Percentiles rank a stretch among this genome's conserved stretches.
phyloP scores from a whole-genome alignment of 2,888 invertebrate species.

The Callyntrura guangdongensis region DNA sequence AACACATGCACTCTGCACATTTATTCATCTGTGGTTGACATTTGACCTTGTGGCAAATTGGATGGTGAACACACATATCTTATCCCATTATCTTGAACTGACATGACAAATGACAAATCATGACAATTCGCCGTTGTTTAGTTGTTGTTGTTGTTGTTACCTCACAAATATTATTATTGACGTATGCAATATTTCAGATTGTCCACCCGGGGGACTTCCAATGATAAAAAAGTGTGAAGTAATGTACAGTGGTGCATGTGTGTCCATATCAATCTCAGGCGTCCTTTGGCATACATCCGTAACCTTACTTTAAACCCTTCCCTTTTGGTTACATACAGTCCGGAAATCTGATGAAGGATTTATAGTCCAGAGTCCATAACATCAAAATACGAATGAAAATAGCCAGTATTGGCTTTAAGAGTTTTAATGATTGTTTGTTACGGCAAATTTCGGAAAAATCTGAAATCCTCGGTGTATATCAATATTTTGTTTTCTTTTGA shows the following conservation, averaged over 20 bases:
- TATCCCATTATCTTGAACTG: no score
- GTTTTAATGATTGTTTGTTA: background rate
- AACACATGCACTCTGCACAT: background rate
- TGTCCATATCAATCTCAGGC: constrained; percentile 77
- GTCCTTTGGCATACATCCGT: constrained; percentile 46
- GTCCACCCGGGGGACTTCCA: constrained; percentile 57
- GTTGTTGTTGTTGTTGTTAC: no score
- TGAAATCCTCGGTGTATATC: background rate
- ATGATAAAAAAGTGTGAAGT: constrained; percentile 78
- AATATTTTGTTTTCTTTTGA: background rate
- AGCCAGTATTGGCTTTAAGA: no score
- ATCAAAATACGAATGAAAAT: background rate
- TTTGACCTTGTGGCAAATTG: no score
- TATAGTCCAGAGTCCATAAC: background rate
- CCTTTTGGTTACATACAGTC: no score
- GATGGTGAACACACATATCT: no score
- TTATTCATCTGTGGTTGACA: background rate
- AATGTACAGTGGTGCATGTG: constrained; percentile 81
- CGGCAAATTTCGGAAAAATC: no score
- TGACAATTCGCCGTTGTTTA: background rate
- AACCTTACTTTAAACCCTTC: background rate
- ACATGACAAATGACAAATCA: background rate
- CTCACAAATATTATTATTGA: background rate
- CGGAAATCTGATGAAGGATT: background rate
- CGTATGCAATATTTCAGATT: constrained; percentile 55